Conservation (phyloP, 2,888 invertebrate genomes). For the Cataglyphis altisquamis region DNA sequence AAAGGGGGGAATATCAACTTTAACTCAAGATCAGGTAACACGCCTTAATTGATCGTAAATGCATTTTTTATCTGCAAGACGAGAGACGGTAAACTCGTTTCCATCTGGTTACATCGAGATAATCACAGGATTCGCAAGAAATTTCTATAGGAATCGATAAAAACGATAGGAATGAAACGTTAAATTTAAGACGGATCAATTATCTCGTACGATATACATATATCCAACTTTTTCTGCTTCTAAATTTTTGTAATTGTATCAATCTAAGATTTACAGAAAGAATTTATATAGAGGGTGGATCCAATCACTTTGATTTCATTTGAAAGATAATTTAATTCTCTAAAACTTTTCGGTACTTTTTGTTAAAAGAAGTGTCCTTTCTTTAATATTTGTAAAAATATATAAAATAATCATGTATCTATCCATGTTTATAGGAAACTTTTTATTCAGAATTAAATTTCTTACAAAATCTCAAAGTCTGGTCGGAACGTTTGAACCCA, state of each 20-base stretch:
- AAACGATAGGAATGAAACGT: conserved; percentile 8
- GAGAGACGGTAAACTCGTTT: conserved; percentile 47
- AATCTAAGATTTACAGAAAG: background rate
- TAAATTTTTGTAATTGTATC: background rate
- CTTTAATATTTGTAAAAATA: too few relatives aligned
- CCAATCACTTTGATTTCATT: too few relatives aligned
- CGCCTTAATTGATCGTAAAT: conserved; percentile 41
- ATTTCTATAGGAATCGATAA: background rate
- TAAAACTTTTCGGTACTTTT: too few relatives aligned
- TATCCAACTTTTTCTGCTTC: background rate
- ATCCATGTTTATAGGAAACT: too few relatives aligned
- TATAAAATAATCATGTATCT: too few relatives aligned
- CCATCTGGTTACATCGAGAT: conserved; percentile 31
- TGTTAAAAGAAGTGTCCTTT: too few relatives aligned
- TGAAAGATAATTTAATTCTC: too few relatives aligned
- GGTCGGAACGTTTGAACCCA: too few relatives aligned
- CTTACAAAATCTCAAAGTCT: too few relatives aligned
- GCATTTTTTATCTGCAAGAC: conserved; percentile 17
- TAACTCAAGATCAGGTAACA: conserved; percentile 9
- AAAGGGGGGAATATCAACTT: conserved; percentile 3
- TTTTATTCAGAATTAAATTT: too few relatives aligned
- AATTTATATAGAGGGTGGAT: background rate
- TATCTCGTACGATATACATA: background rate
- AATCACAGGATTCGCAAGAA: conserved; percentile 9
- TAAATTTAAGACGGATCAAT: background rate